These are phyloP conservation scores for Marmota flaviventris DNA, from an alignment of 2,113 vertebrate species.

Conservation along the genomic window DNA sequence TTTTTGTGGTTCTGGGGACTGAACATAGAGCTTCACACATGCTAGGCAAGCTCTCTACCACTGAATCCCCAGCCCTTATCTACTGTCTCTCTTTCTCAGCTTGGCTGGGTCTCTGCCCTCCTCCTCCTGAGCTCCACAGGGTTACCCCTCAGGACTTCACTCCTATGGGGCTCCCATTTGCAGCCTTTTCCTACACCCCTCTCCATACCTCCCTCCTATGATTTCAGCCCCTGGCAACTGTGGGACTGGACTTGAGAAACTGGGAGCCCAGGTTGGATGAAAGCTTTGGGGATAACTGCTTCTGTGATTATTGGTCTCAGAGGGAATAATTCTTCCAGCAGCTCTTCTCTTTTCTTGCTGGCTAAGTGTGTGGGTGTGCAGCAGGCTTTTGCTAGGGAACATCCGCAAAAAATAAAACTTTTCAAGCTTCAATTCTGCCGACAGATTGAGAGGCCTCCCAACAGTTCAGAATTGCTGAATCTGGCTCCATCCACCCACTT, in stretches of 20 bases:
- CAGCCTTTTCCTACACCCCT: neutral
- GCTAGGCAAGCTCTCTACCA: too few relatives aligned
- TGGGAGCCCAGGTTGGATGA: neutral
- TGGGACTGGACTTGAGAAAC: neutral
- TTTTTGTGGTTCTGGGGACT: too few relatives aligned
- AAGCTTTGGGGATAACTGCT: neutral
- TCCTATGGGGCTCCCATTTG: neutral
- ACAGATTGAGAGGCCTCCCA: slow-evolving; percentile 77
- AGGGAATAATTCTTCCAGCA: slow-evolving; percentile 59
- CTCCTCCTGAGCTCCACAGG: neutral
- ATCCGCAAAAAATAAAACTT: slow-evolving; percentile 78
- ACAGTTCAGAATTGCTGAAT: slow-evolving; percentile 71
- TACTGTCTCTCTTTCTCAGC: neutral
- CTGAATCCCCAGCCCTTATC: too few relatives aligned
- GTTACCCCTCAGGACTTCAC: neutral
- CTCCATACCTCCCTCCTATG: neutral
- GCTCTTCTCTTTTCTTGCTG: slow-evolving; percentile 49
- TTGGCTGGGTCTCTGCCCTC: neutral
- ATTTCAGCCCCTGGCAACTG: neutral
- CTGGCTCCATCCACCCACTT: slow-evolving; percentile 72
- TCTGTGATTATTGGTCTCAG: slow-evolving; percentile 30
- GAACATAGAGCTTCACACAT: too few relatives aligned
- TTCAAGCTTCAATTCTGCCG: slow-evolving; percentile 66
- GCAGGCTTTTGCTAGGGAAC: slow-evolving; percentile 80
- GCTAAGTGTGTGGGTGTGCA: slow-evolving; percentile 80